Conservation (phyloP, 2,888 invertebrate species). For the Scotopteryx bipunctaria region DNA sequence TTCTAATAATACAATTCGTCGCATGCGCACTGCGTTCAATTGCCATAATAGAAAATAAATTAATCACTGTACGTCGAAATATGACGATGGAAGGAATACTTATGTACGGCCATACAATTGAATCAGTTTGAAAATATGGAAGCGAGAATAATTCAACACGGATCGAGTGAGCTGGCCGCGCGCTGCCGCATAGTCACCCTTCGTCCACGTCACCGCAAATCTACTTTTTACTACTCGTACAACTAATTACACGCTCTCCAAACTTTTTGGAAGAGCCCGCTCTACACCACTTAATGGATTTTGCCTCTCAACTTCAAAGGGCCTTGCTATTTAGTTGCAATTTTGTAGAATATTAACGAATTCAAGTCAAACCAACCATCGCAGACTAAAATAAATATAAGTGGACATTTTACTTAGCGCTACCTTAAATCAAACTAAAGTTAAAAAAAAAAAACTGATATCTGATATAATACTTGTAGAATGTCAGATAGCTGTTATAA, state of each 20-base stretch:
- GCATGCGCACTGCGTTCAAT: slow-evolving; percentile 76
- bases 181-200: slow-evolving; percentile 15
- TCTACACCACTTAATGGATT: slow-evolving; percentile 5
- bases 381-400: too few species aligned
- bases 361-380: too few species aligned
- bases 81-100: slow-evolving; percentile 45
- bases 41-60: slow-evolving; percentile 74
- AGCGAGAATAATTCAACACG: slow-evolving; percentile 62
- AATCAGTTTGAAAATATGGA: slow-evolving; percentile 69
- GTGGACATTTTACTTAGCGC: too few species aligned
- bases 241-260: slow-evolving; percentile 14
- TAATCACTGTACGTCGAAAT: slow-evolving; percentile 66
- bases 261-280: slow-evolving; percentile 10
- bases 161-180: slow-evolving; percentile 42
- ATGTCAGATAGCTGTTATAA: too few species aligned
- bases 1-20: slow-evolving; percentile 70
- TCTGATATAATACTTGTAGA: too few species aligned
- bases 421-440: too few species aligned
- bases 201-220: slow-evolving; percentile 7
- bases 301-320: not conserved
- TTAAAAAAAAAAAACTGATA: too few species aligned
- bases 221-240: slow-evolving; percentile 21
- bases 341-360: too few species aligned
- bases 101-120: slow-evolving; percentile 56
- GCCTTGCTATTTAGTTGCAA: not conserved